Conservation (phyloP, 2,113 vertebrate species). For the Sigmodon hispidus region DNA sequence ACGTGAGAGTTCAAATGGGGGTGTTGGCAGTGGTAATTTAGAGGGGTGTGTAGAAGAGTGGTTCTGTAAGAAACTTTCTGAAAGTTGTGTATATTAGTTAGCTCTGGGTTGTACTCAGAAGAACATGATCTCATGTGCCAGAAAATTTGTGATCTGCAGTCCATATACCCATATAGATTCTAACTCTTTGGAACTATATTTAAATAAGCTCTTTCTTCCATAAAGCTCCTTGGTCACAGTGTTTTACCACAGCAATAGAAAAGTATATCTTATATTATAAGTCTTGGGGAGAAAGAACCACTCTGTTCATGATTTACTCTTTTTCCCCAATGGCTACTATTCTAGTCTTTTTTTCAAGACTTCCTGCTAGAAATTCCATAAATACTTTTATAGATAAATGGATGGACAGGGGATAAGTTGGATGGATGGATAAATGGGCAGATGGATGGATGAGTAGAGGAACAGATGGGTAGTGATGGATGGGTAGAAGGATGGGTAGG, state of each 20-base stretch:
- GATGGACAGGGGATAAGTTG: too few species aligned
- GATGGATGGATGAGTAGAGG: neutral
- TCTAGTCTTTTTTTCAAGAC: neutral
- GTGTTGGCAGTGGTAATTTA: neutral
- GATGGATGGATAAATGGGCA: too few species aligned
- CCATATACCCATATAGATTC: neutral
- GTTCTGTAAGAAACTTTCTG: neutral
- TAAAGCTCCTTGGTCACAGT: neutral
- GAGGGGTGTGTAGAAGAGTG: neutral
- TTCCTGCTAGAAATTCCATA: neutral
- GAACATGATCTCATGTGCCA: neutral
- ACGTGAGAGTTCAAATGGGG: neutral
- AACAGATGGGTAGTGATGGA: neutral
- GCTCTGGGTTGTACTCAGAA: neutral
- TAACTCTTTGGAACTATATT: neutral
- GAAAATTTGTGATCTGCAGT: neutral
- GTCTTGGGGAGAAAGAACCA: neutral
- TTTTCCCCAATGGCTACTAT: neutral
- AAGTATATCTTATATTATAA: neutral
- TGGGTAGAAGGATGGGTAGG: neutral
- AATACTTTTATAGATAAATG: neutral
- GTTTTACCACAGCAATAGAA: neutral
- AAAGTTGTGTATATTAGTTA: neutral
- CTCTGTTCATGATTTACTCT: neutral
- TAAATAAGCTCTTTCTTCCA: neutral